Conservation (phyloP, 2,888 invertebrate species). For the Trichogramma evanescens region DNA sequence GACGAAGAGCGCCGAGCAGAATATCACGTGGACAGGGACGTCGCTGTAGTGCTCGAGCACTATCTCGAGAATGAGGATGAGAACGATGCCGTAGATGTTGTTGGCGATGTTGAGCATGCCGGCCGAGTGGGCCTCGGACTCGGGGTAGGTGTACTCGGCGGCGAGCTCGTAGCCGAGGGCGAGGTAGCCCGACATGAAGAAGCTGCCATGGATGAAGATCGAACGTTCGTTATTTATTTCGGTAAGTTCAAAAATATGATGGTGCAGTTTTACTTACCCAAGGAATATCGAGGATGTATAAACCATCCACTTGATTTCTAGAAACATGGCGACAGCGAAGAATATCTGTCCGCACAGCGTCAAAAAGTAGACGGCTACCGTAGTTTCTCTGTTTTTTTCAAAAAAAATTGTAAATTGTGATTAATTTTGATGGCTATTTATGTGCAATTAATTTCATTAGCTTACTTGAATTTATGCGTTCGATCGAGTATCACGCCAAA, state of each 20-base stretch:
- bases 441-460: not conserved
- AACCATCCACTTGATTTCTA: constrained; percentile 36
- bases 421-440: not conserved
- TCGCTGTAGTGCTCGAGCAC: constrained; percentile 39
- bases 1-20: constrained; percentile 31
- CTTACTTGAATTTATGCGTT: constrained; percentile 61
- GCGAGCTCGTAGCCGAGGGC: constrained; percentile 70
- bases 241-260: not conserved
- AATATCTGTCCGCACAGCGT: constrained; percentile 36
- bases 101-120: constrained; percentile 59
- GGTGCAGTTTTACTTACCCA: constrained; percentile 28
- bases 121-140: constrained; percentile 63
- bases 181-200: constrained; percentile 68
- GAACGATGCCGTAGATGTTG: constrained; percentile 38
- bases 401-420: not conserved
- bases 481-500: constrained; percentile 60
- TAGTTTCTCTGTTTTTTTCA: constrained; percentile 51
- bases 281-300: constrained; percentile 33
- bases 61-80: constrained; percentile 37
- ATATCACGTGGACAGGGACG: constrained; percentile 39
- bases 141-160: constrained; percentile 67
- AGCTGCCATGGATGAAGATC: constrained; percentile 48
- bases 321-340: constrained; percentile 31
- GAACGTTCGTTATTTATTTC: not conserved
- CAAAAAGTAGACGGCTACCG: constrained; percentile 41